Evolutionary conservation across 1,140 invertebrate genomes (phyloP), one percentile per base, ranked within the genome.

Genomic region (Drosophila cardini): DNA sequence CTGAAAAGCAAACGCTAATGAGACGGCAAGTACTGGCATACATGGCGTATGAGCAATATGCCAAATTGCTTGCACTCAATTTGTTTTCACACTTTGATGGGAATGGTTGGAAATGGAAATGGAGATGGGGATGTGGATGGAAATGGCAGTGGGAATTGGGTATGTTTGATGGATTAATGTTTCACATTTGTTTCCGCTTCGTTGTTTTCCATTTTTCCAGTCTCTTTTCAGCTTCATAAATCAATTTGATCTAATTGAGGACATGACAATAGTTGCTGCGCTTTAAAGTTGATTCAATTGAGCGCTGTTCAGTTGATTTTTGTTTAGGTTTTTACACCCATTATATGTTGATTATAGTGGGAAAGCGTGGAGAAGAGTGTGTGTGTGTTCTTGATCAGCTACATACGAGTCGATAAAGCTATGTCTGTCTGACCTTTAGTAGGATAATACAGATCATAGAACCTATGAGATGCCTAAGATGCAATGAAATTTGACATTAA

Each of bases 111-210:
- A 42, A 1, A 38, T 34, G 16, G 55, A 48, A 36, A 48, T 36
- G 56, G 50, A 73, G 38, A 68, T 64, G 69, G 60, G 70, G 56
- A 46, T n/a, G n/a, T 38, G 42, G 43, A 43, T 56, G 21, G n/a
- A 42, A 2, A 38, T 34, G n/a, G 60, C 46, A 36, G 38, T 32
- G 57, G 21, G 7, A 42, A 2, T 21, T 21, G 16, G 56, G 46
- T 32, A 43, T 36, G 57, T 40, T 69, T 81, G 79, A 82, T 82
- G 79, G 79, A 81, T 81, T 82, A 78, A 81, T 82, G 74, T 62
- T 63, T 56, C 15, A 62, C 70, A 81, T 78, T 81, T 81, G 74
- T 78, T 81, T 62, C 53, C 64, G 70, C 70, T 30, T 46, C 16
- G 11, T 40, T 18, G 15, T 42, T 76, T 56, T 50, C 13, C 26